phyloP scores from a whole-genome alignment of 1,140 invertebrate genomes.

The Ephestia elutella region DNA sequence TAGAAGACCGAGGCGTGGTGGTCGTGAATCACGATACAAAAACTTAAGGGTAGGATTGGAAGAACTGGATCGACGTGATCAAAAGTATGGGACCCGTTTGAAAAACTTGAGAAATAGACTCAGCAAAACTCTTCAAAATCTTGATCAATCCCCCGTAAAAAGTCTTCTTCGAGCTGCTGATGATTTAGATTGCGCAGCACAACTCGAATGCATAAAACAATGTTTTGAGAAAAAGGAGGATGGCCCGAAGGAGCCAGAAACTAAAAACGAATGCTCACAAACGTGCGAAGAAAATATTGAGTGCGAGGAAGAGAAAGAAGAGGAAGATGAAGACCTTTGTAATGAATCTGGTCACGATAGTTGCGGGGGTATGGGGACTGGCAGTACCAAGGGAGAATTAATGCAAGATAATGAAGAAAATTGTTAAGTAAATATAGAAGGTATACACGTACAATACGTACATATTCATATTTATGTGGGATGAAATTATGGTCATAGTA shows the following conservation, averaged over 20 bases:
- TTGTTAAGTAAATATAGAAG: constrained; percentile 12
- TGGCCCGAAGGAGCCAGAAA: constrained; percentile 14
- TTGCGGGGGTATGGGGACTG: background rate
- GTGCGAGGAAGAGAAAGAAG: background rate
- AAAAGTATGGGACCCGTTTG: background rate
- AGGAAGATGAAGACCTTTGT: constrained; percentile 13
- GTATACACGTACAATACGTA: too few species aligned
- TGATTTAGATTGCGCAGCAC: background rate
- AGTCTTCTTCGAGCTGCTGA: background rate
- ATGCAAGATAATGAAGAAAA: background rate
- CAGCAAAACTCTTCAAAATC: background rate
- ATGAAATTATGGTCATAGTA: too few species aligned
- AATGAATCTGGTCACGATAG: constrained; percentile 20
- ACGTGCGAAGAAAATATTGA: constrained; percentile 17
- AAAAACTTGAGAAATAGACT: background rate
- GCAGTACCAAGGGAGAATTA: constrained; percentile 3
- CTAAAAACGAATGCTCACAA: constrained; percentile 26
- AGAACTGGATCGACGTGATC: background rate
- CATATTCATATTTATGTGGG: too few species aligned
- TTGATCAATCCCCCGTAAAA: background rate
- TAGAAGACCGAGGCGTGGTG: background rate
- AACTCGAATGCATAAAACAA: background rate
- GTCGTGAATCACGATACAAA: background rate
- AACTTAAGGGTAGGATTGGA: background rate
- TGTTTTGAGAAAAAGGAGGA: background rate